Evolutionary conservation across 1,140 invertebrate genomes (phyloP).

Genomic region (Galendromus occidentalis): DNA sequence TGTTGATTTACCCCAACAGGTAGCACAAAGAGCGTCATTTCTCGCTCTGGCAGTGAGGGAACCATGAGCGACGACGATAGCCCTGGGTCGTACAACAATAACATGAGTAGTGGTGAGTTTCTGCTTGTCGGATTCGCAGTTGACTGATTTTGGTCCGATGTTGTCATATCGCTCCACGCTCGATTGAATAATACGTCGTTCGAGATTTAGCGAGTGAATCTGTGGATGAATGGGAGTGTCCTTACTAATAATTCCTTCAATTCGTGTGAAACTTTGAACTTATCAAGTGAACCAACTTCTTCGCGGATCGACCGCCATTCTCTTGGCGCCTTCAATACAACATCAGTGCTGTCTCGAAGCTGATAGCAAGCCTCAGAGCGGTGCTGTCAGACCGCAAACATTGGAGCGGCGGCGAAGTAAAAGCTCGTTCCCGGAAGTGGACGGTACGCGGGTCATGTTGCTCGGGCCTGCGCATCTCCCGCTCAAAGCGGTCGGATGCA

Average conservation of each 20-base stretch:
- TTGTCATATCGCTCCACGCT: not conserved
- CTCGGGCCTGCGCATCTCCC: too few relatives aligned
- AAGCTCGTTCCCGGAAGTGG: too few relatives aligned
- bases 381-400: too few relatives aligned
- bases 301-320: not conserved
- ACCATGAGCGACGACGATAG: not conserved
- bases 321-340: not conserved
- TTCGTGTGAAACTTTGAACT: not conserved
- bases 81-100: constrained; percentile 6
- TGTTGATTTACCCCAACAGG: not conserved
- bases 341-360: constrained; percentile 1
- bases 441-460: too few relatives aligned
- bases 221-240: not conserved
- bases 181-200: too few relatives aligned
- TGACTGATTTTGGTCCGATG: not conserved
- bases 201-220: not conserved
- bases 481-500: too few relatives aligned
- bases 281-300: not conserved
- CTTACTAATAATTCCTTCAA: not conserved
- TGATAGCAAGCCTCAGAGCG: too few relatives aligned
- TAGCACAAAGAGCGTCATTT: constrained; percentile 10
- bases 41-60: constrained; percentile 10
- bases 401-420: too few relatives aligned
- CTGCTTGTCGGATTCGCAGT: not conserved
- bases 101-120: constrained; percentile 3